phyloP scores from a whole-genome alignment of 2,113 vertebrate genomes.

The Mellivora capensis region DNA sequence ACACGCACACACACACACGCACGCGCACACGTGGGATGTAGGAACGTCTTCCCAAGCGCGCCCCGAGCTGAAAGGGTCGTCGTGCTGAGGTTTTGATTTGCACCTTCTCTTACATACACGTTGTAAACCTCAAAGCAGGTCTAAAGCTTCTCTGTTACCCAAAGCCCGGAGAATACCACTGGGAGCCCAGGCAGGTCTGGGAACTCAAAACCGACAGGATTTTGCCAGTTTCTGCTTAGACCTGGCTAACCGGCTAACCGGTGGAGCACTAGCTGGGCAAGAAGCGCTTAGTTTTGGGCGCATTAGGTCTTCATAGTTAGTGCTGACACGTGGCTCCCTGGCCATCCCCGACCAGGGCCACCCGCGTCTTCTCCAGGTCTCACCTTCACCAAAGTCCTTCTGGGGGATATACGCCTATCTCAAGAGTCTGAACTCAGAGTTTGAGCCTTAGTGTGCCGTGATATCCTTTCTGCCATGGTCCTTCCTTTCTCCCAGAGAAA shows the following conservation, averaged over 20 bases:
- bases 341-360: no score
- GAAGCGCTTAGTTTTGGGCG: not conserved
- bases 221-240: not conserved
- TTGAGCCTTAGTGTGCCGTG: no score
- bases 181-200: not conserved
- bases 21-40: no score
- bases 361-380: not conserved
- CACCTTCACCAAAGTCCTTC: not conserved
- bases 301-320: not conserved
- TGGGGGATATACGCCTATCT: not conserved
- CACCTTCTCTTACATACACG: not conserved
- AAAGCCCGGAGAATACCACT: not conserved
- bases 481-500: not conserved
- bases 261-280: not conserved
- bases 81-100: not conserved
- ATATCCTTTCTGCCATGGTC: not conserved
- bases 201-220: not conserved
- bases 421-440: not conserved
- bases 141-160: not conserved
- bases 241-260: not conserved
- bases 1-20: not conserved
- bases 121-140: not conserved
- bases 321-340: not conserved
- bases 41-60: not conserved
- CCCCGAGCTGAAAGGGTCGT: not conserved